Evolutionary conservation across 2,888 invertebrate species (phyloP).

Genomic region (Lumbricus terrestris): DNA sequence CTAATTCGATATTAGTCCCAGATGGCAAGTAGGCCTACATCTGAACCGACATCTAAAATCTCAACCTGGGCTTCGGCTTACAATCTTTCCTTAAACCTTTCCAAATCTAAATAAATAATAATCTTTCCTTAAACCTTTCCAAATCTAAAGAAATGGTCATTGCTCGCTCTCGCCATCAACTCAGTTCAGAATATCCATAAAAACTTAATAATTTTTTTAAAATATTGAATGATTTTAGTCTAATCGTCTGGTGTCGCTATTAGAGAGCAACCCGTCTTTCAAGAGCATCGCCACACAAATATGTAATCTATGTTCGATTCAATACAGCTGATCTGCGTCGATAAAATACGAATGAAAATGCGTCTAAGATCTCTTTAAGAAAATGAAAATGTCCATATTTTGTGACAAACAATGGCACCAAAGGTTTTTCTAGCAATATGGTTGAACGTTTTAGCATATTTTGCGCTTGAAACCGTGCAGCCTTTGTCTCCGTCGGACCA

Average conservation of each 20-base stretch:
- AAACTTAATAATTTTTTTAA: too few relatives aligned
- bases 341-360: background rate
- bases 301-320: background rate
- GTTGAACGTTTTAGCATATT: background rate
- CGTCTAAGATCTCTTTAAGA: slow-evolving; percentile 3
- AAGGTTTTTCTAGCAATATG: background rate
- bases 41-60: too few relatives aligned
- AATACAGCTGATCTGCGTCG: background rate
- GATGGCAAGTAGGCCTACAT: too few relatives aligned
- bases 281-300: background rate
- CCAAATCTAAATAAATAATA: too few relatives aligned
- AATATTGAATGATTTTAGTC: too few relatives aligned
- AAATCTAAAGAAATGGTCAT: too few relatives aligned
- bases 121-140: too few relatives aligned
- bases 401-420: background rate
- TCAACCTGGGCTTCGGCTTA: too few relatives aligned
- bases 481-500: background rate
- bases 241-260: background rate
- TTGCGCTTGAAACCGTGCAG: background rate
- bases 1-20: too few relatives aligned
- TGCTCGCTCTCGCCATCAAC: too few relatives aligned
- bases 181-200: too few relatives aligned
- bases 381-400: background rate
- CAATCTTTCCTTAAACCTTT: too few relatives aligned
- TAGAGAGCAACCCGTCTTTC: background rate